Conservation (phyloP, 2,888 invertebrate species). For the Sphaerophoria taeniata region DNA sequence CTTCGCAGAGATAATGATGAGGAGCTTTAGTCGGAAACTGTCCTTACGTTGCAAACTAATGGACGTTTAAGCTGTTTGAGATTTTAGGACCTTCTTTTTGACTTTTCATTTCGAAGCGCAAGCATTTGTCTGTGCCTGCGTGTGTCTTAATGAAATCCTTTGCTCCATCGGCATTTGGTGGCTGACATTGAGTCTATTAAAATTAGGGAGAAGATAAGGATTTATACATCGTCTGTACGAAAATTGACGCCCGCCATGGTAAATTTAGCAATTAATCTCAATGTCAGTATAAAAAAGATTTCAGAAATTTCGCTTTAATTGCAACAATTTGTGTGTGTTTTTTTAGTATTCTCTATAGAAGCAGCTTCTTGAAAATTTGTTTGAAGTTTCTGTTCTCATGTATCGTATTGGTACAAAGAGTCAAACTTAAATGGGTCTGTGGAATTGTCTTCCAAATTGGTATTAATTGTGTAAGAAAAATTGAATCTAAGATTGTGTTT, state of each 20-base stretch:
- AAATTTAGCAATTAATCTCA: slow-evolving; percentile 62
- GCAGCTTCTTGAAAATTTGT: not conserved
- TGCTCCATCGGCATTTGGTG: slow-evolving; percentile 21
- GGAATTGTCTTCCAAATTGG: too few species aligned
- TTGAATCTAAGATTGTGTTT: not conserved
- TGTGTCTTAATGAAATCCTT: slow-evolving; percentile 54
- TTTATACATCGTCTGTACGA: not conserved
- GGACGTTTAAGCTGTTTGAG: slow-evolving; percentile 67
- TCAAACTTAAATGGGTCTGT: too few species aligned
- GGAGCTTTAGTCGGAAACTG: slow-evolving; percentile 65
- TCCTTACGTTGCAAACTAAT: slow-evolving; percentile 65
- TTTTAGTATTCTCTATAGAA: slow-evolving; percentile 1
- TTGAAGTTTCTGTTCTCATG: slow-evolving; percentile 6
- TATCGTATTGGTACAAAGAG: too few species aligned
- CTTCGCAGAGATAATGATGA: slow-evolving; percentile 66
- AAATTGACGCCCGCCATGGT: slow-evolving; percentile 45
- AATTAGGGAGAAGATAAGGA: slow-evolving; percentile 33
- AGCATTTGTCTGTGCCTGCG: not conserved
- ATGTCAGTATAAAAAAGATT: slow-evolving; percentile 60
- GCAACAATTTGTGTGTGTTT: slow-evolving; percentile 25
- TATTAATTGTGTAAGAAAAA: not conserved
- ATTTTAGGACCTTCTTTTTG: slow-evolving; percentile 66
- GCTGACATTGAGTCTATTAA: slow-evolving; percentile 43
- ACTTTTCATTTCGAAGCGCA: slow-evolving; percentile 63
- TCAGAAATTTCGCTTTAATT: slow-evolving; percentile 33